Evolutionary conservation across 1,140 invertebrate genomes (phyloP), one percentile per base, ranked within the genome.

Genomic region (Panagrolaimus sp.): DNA sequence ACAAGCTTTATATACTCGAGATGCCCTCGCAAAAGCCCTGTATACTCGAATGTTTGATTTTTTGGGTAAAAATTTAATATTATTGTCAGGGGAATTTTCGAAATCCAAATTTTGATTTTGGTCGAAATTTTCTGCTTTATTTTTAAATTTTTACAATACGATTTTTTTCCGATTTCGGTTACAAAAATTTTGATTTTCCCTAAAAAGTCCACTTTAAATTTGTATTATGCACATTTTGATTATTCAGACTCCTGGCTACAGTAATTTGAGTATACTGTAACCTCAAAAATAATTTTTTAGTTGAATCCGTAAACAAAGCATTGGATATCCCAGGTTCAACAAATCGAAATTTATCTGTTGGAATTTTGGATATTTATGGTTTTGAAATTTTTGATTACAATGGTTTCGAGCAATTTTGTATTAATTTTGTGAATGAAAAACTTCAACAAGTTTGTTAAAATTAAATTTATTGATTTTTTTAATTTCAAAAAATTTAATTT

Each of bases 401-500:
- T 82, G 89, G 90, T 38, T 83, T 83, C 45, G 82, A 83, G 48
- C 81, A 83, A 55, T 83, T 83, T 72, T 83, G 80, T 91, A 96
- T 95, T 69, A 96, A 96, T 85, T 96, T 92, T 85, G 94, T 94
- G 68, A 90, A 91, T 83, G 89, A 90, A 83, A 90, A 91, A 81
- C 84, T 90, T 15, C 90, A 90, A 77, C 89, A 90, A 80, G 97
- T 90, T 65, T 90, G 83, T 91, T 94, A 82, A n/a, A n/a, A 94
- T n/a, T n/a, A n/a, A n/a, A n/a, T n/a, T 92, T 86, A 96, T 95
- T 69, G 96, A 96, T 85, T 96, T 92, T 85, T 94, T 94, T 68
- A 90, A 91, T 83, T 89, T 90, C 83, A 90, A 91, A 81, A 90
- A 84, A 90, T n/a, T 89, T 90, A 77, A n/a, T n/a, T n/a, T n/a